A percentile compares a stretch with the other conserved stretches of the same genome.
phyloP scores from a whole-genome alignment of 2,113 vertebrate species.

The Eurystomus gularis region DNA sequence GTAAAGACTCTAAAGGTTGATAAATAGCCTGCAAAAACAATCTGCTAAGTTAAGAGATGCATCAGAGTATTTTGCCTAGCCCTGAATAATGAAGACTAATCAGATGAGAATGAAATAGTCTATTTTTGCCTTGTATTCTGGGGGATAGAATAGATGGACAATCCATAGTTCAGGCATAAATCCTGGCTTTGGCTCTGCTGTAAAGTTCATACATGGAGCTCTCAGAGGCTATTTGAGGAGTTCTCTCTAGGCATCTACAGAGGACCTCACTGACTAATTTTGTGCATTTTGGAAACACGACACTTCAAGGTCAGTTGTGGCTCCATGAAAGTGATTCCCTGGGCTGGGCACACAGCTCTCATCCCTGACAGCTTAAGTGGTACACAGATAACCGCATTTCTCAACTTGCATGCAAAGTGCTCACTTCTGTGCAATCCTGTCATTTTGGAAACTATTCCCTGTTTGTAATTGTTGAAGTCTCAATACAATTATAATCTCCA shows the following conservation, averaged over 20 bases:
- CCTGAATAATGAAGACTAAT: background rate
- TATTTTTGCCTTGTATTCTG: background rate
- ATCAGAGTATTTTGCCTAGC: background rate
- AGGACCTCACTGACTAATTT: background rate
- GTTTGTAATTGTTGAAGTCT: background rate
- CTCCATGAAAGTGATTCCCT: background rate
- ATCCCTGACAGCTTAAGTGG: background rate
- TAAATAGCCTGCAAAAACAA: background rate
- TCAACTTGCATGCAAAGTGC: background rate
- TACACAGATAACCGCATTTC: background rate
- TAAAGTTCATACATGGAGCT: accelerated
- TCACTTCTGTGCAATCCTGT: background rate
- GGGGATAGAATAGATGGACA: background rate
- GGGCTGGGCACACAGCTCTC: background rate
- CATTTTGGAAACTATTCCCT: background rate
- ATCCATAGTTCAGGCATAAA: background rate
- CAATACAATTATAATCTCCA: background rate
- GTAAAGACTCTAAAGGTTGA: background rate
- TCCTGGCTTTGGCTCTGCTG: background rate
- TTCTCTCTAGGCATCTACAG: background rate
- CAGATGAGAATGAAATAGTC: background rate
- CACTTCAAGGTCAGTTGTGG: background rate
- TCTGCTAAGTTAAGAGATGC: background rate
- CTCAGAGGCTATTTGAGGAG: background rate
- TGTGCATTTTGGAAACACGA: background rate